Percentiles rank a stretch among this genome's conserved stretches.
phyloP scores from a whole-genome alignment of 2,797 vertebrate genomes.

The Protosalanx chinensis region DNA sequence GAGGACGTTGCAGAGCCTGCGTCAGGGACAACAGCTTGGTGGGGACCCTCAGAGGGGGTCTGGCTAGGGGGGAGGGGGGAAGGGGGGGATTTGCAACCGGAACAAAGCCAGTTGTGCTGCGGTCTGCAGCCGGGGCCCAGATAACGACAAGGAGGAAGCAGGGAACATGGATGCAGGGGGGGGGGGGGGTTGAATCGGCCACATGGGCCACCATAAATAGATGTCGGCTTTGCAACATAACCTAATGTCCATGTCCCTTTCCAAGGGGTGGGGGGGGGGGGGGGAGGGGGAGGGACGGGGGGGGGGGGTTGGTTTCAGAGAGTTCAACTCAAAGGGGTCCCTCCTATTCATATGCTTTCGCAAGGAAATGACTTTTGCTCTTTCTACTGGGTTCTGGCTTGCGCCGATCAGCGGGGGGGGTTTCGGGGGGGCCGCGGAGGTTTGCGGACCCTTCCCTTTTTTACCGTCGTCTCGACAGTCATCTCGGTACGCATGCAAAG shows the following conservation, averaged over 20 bases:
- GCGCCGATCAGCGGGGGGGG: background rate
- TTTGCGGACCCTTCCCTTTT: conserved; percentile 16
- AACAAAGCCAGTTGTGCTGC: background rate
- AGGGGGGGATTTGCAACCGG: conserved; percentile 37
- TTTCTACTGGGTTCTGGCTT: background rate
- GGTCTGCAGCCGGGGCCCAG: background rate
- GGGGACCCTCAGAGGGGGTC: conserved; percentile 54
- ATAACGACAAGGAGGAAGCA: background rate
- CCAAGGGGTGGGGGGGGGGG: background rate
- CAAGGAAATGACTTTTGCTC: conserved; percentile 1
- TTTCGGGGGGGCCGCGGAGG: conserved; percentile 17
- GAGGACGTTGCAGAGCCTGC: conserved; percentile 32
- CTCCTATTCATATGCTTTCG: conserved; percentile 20
- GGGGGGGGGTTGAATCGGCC: background rate
- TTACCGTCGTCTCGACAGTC: conserved; percentile 32
- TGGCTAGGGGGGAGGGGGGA: conserved; percentile 44
- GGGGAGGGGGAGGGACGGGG: too few species aligned
- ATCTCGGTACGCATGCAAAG: conserved; percentile 17
- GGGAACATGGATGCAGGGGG: background rate
- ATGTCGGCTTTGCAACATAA: too few species aligned
- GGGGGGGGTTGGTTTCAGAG: background rate
- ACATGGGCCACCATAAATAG: background rate
- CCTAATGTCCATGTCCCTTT: background rate
- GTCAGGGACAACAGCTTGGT: conserved; percentile 57
- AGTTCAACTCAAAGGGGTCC: background rate